Base-by-base conservation (phyloP, 2,888 invertebrate species). In the Cryptus viduatorius region DNA sequence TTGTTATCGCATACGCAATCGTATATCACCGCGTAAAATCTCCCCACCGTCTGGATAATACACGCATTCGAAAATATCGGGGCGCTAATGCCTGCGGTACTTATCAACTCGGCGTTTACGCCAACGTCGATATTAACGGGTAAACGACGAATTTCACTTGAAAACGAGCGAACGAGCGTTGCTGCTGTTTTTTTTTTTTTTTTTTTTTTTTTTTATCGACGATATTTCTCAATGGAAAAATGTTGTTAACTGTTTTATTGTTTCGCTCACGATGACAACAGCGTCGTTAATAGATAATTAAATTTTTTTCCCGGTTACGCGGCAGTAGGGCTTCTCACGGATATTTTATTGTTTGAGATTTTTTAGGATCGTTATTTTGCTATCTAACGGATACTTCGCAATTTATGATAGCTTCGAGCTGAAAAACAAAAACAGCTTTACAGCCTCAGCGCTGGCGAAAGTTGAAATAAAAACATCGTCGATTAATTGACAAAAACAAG, bases 1-100 rank as follows among this genome's bases (percentile, higher is more conserved):
- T 83, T 80, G 76, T 80, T 77, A 80, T 77, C 77, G 77, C 67
- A 16, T 77, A 67, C 46, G 56, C 75, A 79, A 56, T 76, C 80
- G 76, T 73, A 64, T 80, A 80, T 14, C 42, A 16, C 50, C 48
- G 16, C 16, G 10, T 24, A 2, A n/a, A 12, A 5, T n/a, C 72
- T 65, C 31, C 31, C 59, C 5, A 14, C 31, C 29, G 14, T 10
- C 5, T 31, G 24, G 14, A 31, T 16, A 59, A 48, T 19, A 44
- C 46, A 29, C 44, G 37, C 10, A 68, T 64, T 44, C 14, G 12
- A 71, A 79, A 72, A 31, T 76, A 83, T 67, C 37, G 29, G 19
- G 4, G 67, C 29, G 64, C 14, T 67, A 76, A 69, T 65, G 29
- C 65, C 67, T 19, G 37, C 37, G 10, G 46, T 71, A 64, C 37